Conservation (phyloP, 2,888 invertebrate genomes). For the Andrena marginata region DNA sequence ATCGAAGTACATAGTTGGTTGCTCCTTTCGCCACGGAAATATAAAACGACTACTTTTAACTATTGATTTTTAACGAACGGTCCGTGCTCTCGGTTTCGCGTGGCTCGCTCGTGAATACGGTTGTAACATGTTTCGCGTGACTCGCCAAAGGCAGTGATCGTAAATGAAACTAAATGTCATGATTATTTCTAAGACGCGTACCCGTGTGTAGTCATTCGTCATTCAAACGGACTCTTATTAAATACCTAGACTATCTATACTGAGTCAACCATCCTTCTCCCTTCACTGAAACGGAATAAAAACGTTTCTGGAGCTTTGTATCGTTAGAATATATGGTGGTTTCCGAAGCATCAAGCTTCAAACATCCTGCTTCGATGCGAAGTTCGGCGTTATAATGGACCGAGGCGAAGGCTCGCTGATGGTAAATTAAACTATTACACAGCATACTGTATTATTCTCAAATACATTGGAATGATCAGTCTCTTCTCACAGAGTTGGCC, state of each 20-base stretch:
- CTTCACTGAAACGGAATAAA: constrained; percentile 57
- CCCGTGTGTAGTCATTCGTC: constrained; percentile 44
- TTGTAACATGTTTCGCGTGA: constrained; percentile 40
- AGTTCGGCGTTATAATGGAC: constrained; percentile 59
- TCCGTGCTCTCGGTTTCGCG: constrained; percentile 3
- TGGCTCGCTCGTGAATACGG: constrained; percentile 56
- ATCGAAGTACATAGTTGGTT: constrained; percentile 1
- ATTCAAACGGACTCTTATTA: constrained; percentile 47
- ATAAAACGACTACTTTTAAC: constrained; percentile 34
- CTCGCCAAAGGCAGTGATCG: constrained; percentile 68
- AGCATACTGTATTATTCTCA: constrained; percentile 63
- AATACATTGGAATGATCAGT: constrained; percentile 76
- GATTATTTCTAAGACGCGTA: constrained; percentile 55
- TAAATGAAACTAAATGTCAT: constrained; percentile 56
- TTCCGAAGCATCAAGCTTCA: constrained; percentile 71
- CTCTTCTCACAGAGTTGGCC: constrained; percentile 60
- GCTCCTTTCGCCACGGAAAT: constrained; percentile 38
- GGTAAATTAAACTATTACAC: constrained; percentile 69
- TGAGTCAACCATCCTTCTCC: constrained; percentile 36
- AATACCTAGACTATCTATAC: constrained; percentile 46
- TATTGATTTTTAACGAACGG: constrained; percentile 9
- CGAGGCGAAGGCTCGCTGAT: constrained; percentile 60
- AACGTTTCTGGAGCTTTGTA: constrained; percentile 42
- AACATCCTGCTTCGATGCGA: constrained; percentile 73
- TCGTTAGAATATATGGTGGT: constrained; percentile 49